Evolutionary conservation across 2,113 vertebrate species (phyloP), one percentile per base, ranked within the genome.

Genomic region (Calidris pugnax): DNA sequence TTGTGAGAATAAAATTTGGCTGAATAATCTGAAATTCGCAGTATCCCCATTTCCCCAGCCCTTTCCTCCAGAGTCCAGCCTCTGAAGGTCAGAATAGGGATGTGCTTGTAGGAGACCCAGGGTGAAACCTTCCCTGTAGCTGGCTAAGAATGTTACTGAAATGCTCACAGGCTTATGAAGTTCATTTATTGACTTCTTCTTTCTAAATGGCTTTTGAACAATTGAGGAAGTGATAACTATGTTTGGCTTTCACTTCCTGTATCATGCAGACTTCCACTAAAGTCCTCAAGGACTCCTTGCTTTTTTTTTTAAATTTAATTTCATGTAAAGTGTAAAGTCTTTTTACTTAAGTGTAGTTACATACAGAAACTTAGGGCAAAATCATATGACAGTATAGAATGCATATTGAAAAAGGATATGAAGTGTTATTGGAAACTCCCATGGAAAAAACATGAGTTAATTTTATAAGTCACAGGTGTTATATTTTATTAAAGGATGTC

Each of bases 341-440:
- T 64, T 80, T 66, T 45, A n/a, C 48, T 62, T 12, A 35, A 66
- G 72, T 13, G 35, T 16, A 50, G 59, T 33, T 69, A 55, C 1
- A 0, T 47, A 37, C 30, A 92, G 64, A 92, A 81, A 77, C 63
- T 48, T 45, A 13, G 30, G 48, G 48, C 32, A 68, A 72, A 81
- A 71, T 51, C 83, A 71, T 27, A 33, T 19, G 27, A 83, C 51
- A 94, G 57, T 45, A 45, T 12, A 30, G 47, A 18, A 9, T 18
- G 47, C 19, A 26, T 53, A 55, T 9, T 69, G 77, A 72, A 47
- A 84, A 77, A 76, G 56, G 66, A 30, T 43, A 43, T 78, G 75
- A 79, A 53, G 27, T 53, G 90, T 30, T 72, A 55, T 5, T 81
- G 86, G 92, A 92, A 96, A 92, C 57, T 87, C 90, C 83, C 73